phyloP scores from a whole-genome alignment of 2,888 invertebrate genomes.

The Drosophila engyochracea region DNA sequence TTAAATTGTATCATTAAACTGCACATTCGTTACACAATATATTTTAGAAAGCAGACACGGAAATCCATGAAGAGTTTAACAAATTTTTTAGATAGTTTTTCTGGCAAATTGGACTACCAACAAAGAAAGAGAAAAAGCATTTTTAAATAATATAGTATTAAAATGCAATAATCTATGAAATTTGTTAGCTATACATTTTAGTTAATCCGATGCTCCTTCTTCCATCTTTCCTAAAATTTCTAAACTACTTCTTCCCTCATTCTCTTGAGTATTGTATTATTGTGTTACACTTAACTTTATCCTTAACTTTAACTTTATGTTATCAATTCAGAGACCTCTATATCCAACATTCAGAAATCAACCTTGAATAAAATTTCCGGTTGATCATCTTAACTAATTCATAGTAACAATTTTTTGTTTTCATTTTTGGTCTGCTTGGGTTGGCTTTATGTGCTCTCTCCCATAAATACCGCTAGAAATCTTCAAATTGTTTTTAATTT shows the following conservation, averaged over 20 bases:
- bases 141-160: neutral
- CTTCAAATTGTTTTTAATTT: neutral
- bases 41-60: neutral
- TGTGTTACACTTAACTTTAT: neutral
- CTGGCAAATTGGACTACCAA: neutral
- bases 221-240: neutral
- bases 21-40: neutral
- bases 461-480: neutral
- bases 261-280: no score
- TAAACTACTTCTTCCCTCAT: neutral
- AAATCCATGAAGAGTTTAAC: neutral
- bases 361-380: neutral
- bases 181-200: constrained; percentile 67
- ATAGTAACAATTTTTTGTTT: neutral
- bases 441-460: no score
- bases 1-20: constrained; percentile 5
- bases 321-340: neutral
- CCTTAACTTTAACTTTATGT: neutral
- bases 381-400: neutral
- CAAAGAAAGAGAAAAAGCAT: neutral
- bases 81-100: neutral
- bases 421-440: no score
- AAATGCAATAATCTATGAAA: constrained; percentile 51
- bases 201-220: constrained; percentile 40
- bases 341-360: neutral